Conservation (phyloP, 2,888 invertebrate species). For the Euproctis similis region DNA sequence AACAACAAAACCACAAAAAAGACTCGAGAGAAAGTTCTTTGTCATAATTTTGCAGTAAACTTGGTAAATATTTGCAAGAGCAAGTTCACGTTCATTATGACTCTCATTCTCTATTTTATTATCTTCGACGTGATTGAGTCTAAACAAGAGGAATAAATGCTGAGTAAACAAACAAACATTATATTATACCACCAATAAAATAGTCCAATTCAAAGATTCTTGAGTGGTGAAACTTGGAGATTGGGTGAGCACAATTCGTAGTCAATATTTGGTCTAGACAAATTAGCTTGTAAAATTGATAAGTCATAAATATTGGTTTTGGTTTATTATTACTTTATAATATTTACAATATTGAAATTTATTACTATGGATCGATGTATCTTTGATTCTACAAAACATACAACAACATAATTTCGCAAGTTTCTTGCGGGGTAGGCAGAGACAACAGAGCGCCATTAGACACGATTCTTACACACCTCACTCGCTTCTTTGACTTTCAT, state of each 20-base stretch:
- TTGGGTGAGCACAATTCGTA: slow-evolving; percentile 47
- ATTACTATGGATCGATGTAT: too few species aligned
- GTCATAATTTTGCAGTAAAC: slow-evolving; percentile 44
- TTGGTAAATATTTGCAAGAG: slow-evolving; percentile 59
- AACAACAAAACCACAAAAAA: too few species aligned
- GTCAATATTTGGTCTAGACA: slow-evolving; percentile 64
- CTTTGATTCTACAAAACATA: too few species aligned
- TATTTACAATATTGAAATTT: too few species aligned
- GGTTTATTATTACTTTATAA: too few species aligned
- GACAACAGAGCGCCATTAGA: too few species aligned
- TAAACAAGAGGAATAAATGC: slow-evolving; percentile 57
- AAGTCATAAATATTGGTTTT: slow-evolving; percentile 48
- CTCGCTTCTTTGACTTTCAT: too few species aligned
- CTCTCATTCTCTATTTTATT: slow-evolving; percentile 63
- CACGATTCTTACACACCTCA: too few species aligned
- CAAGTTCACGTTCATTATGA: slow-evolving; percentile 56
- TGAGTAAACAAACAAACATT: slow-evolving; percentile 32
- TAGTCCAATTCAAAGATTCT: slow-evolving; percentile 43
- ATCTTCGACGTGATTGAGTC: slow-evolving; percentile 58
- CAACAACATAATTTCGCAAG: too few species aligned
- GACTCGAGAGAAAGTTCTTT: slow-evolving; percentile 28
- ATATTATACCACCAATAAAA: slow-evolving; percentile 55
- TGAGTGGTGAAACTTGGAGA: slow-evolving; percentile 58
- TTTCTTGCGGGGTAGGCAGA: too few species aligned
- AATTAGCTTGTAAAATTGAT: slow-evolving; percentile 61